Percentiles rank a stretch among this genome's conserved stretches.
These are phyloP conservation scores for Meloe dianella DNA, from an alignment of 2,888 invertebrate genomes.

Conservation along the genomic window DNA sequence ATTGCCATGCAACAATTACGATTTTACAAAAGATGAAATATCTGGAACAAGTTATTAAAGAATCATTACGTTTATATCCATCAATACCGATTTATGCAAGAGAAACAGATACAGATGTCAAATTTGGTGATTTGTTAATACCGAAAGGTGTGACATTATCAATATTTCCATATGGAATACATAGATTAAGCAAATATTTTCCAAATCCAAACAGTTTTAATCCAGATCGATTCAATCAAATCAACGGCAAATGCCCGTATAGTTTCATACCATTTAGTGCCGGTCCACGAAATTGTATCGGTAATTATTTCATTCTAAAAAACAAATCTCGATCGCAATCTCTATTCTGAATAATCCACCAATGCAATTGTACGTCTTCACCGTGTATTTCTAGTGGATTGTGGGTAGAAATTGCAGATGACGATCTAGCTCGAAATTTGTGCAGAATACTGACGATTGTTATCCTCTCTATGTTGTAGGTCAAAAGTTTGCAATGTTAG, in stretches of 20 bases:
- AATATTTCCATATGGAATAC: conserved; percentile 59
- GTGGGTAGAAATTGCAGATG: too few relatives aligned
- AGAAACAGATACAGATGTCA: conserved; percentile 36
- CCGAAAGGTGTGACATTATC: conserved; percentile 57
- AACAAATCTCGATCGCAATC: neutral
- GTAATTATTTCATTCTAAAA: conserved; percentile 44
- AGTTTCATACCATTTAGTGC: conserved; percentile 69
- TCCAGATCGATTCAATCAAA: conserved; percentile 64
- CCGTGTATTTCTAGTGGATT: too few relatives aligned
- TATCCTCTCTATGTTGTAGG: conserved; percentile 43
- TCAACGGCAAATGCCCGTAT: conserved; percentile 60
- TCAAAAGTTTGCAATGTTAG: conserved; percentile 63
- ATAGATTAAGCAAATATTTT: conserved; percentile 61
- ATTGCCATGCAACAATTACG: conserved; percentile 41
- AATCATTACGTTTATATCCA: conserved; percentile 50
- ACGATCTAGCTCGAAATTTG: neutral
- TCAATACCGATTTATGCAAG: conserved; percentile 48
- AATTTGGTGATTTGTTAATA: conserved; percentile 34
- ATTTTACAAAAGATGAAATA: conserved; percentile 51
- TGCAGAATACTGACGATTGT: neutral
- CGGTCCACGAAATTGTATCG: conserved; percentile 69
- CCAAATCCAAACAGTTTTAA: conserved; percentile 62
- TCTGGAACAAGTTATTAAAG: conserved; percentile 51
- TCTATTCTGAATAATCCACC: neutral
- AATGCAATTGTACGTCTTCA: too few relatives aligned